Evolutionary conservation across 1,140 invertebrate genomes (phyloP).

Genomic region (Drosophila takahashii): DNA sequence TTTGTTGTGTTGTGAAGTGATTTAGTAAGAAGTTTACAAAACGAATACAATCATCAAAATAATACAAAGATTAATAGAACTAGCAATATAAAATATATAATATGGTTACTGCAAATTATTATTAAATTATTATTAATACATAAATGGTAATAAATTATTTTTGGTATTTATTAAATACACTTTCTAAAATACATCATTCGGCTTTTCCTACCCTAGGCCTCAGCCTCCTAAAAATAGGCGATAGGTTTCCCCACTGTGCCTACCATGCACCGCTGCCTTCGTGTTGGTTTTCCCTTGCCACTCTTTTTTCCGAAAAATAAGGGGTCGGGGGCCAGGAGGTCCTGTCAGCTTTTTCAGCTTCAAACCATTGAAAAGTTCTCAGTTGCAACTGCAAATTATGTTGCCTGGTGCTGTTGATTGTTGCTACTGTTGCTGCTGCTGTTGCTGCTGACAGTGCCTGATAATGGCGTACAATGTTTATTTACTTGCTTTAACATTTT

Average conservation of each 20-base stretch:
- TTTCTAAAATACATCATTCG: too few species aligned
- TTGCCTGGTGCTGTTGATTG: constrained; percentile 66
- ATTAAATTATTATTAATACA: too few species aligned
- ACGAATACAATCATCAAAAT: too few species aligned
- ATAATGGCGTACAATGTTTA: constrained; percentile 80
- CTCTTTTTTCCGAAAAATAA: background rate
- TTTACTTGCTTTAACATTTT: constrained; percentile 78
- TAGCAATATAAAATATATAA: too few species aligned
- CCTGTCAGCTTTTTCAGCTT: constrained; percentile 56
- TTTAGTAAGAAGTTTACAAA: too few species aligned
- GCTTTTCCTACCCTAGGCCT: too few species aligned
- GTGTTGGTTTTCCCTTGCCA: background rate
- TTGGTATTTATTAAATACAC: too few species aligned
- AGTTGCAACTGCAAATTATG: constrained; percentile 78
- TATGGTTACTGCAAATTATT: too few species aligned
- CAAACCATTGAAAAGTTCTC: constrained; percentile 73
- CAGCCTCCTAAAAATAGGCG: background rate
- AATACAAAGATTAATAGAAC: too few species aligned
- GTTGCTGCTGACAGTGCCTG: constrained; percentile 66
- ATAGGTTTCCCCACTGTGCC: constrained; percentile 1
- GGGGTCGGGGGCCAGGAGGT: background rate
- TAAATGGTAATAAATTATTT: too few species aligned
- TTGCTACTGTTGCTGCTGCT: constrained; percentile 45
- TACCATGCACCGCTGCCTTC: constrained; percentile 12
- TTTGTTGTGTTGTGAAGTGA: too few species aligned